phyloP scores from a whole-genome alignment of 2,797 vertebrate species.

The Sternotherus odoratus region DNA sequence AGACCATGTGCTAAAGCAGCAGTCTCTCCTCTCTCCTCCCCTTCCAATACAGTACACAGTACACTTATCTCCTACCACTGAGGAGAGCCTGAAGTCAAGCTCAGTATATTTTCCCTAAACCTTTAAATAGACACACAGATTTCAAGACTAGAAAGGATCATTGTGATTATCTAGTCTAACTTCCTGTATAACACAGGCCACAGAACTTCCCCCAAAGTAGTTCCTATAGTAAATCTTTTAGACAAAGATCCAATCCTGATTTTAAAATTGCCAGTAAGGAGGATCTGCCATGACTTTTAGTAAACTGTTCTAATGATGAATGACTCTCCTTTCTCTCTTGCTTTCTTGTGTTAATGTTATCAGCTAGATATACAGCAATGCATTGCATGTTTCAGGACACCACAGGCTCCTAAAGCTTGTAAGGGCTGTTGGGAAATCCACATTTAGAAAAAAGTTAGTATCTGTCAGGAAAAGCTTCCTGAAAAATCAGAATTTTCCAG shows the following conservation, averaged over 20 bases:
- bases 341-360: background rate
- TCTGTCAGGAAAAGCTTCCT: background rate
- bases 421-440: background rate
- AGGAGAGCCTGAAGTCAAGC: background rate
- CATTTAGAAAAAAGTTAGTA: rapidly evolving
- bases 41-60: rapidly evolving
- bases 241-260: too few relatives aligned
- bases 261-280: too few relatives aligned
- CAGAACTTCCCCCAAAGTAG: too few relatives aligned
- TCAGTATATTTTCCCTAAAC: background rate
- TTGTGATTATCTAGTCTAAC: too few relatives aligned
- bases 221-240: too few relatives aligned
- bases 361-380: background rate
- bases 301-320: too few relatives aligned
- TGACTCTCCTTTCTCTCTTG: background rate
- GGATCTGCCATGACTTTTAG: too few relatives aligned
- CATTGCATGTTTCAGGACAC: background rate
- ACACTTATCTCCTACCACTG: background rate
- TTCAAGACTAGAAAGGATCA: too few relatives aligned
- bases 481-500: background rate
- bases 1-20: background rate
- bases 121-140: too few relatives aligned
- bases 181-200: too few relatives aligned
- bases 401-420: background rate
- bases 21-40: rapidly evolving